Percentiles rank a stretch among this genome's conserved stretches.
Evolutionary conservation across 2,113 vertebrate species (phyloP).

Genomic region (Butastur rufipennis): DNA sequence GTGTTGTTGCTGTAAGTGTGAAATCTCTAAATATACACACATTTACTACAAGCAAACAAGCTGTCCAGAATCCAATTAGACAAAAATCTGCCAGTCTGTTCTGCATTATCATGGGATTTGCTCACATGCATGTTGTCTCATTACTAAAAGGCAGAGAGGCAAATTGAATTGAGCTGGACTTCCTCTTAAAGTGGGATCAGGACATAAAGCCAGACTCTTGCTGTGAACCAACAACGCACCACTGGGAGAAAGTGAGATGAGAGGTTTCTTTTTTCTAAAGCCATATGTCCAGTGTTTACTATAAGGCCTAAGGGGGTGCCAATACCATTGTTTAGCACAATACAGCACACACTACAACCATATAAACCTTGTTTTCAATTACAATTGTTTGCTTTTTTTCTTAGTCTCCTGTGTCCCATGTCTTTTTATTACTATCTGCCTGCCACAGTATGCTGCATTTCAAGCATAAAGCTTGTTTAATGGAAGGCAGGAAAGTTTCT

Average conservation of each 20-base stretch:
- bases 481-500: not conserved
- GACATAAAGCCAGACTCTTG: slow-evolving; percentile 81
- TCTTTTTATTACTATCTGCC: slow-evolving; percentile 81
- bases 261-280: slow-evolving; percentile 74
- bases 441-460: too few species aligned
- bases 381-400: slow-evolving; percentile 80
- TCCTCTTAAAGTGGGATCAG: slow-evolving; percentile 70
- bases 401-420: slow-evolving; percentile 81
- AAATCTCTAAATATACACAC: slow-evolving; percentile 68
- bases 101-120: slow-evolving; percentile 68
- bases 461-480: not conserved
- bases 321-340: slow-evolving; percentile 79
- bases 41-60: slow-evolving; percentile 53
- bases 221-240: slow-evolving; percentile 83
- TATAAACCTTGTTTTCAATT: slow-evolving; percentile 77
- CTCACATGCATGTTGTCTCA: slow-evolving; percentile 59
- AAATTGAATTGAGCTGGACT: slow-evolving; percentile 77
- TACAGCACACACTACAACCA: slow-evolving; percentile 75
- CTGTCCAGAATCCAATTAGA: slow-evolving; percentile 75
- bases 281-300: slow-evolving; percentile 77
- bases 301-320: slow-evolving; percentile 74
- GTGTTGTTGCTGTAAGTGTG: slow-evolving; percentile 66
- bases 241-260: slow-evolving; percentile 62
- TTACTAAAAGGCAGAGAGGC: slow-evolving; percentile 73
- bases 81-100: slow-evolving; percentile 79